Conservation (phyloP, 2,797 vertebrate species). For the Clarias platycephalus region DNA sequence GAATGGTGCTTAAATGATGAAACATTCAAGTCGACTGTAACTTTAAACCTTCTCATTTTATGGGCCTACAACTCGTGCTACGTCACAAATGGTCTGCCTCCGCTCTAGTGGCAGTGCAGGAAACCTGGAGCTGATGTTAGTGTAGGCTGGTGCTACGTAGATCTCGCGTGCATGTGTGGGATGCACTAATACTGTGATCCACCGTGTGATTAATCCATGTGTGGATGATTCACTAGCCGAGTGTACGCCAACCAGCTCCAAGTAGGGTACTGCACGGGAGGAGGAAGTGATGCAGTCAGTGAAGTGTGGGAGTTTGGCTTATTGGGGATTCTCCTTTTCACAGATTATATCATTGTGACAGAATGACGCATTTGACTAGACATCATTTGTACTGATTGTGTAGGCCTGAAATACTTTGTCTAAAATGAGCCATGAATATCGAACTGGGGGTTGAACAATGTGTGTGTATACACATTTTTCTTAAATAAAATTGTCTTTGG, state of each 20-base stretch:
- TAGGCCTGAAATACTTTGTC: constrained; percentile 13
- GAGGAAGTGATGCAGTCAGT: constrained; percentile 66
- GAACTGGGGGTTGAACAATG: background rate
- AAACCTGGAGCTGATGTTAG: constrained; percentile 37
- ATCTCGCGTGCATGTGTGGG: constrained; percentile 53
- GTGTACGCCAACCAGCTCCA: constrained; percentile 64
- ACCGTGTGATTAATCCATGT: constrained; percentile 38
- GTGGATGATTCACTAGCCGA: constrained; percentile 69
- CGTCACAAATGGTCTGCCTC: constrained; percentile 34
- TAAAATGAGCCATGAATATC: background rate
- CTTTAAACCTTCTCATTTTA: background rate
- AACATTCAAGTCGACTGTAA: background rate
- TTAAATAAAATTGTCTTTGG: background rate
- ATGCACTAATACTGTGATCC: constrained; percentile 27
- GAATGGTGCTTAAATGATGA: background rate
- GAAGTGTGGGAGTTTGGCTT: constrained; percentile 40
- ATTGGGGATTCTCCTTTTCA: constrained; percentile 29
- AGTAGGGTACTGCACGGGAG: constrained; percentile 63
- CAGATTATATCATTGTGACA: constrained; percentile 32
- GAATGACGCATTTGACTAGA: constrained; percentile 43
- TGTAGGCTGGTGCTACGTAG: constrained; percentile 67
- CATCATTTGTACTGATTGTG: constrained; percentile 16
- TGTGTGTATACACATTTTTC: no score
- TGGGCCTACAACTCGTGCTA: constrained; percentile 9
- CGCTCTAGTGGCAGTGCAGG: constrained; percentile 1